Evolutionary conservation across 2,888 invertebrate species (phyloP).

Genomic region (Spisula subtruncata): DNA sequence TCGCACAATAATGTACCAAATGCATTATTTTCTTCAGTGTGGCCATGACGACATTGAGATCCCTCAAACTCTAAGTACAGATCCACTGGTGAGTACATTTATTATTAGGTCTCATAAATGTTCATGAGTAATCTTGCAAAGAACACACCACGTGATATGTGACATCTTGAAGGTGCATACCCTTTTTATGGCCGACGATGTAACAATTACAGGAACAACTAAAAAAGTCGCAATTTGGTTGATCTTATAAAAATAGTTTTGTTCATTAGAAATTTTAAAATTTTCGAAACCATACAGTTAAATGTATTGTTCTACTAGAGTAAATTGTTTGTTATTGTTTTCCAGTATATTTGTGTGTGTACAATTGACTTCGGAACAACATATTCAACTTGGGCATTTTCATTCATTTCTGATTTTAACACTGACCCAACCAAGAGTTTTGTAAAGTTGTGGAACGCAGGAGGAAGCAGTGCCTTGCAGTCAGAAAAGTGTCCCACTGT

Average conservation of each 20-base stretch:
- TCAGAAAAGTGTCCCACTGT: not conserved
- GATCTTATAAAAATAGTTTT: no score
- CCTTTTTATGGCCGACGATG: no score
- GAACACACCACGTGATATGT: no score
- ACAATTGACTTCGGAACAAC: conserved; percentile 7
- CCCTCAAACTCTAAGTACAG: not conserved
- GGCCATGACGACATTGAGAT: not conserved
- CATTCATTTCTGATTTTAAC: not conserved
- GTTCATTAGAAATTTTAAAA: no score
- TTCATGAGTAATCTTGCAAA: no score
- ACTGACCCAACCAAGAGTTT: not conserved
- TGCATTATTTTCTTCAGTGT: not conserved
- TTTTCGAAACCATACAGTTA: no score
- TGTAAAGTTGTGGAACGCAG: not conserved
- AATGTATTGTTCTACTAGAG: not conserved
- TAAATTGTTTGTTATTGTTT: not conserved
- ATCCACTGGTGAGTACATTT: not conserved
- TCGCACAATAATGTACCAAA: not conserved
- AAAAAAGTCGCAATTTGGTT: no score
- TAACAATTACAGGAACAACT: no score
- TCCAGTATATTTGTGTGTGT: not conserved
- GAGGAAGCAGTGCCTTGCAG: not conserved
- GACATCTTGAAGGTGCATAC: no score
- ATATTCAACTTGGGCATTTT: not conserved
- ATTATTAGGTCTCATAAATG: no score